A percentile compares a stretch with the other conserved stretches of the same genome.
Evolutionary conservation across 2,797 vertebrate genomes (phyloP).

Genomic region (Myotis myotis): DNA sequence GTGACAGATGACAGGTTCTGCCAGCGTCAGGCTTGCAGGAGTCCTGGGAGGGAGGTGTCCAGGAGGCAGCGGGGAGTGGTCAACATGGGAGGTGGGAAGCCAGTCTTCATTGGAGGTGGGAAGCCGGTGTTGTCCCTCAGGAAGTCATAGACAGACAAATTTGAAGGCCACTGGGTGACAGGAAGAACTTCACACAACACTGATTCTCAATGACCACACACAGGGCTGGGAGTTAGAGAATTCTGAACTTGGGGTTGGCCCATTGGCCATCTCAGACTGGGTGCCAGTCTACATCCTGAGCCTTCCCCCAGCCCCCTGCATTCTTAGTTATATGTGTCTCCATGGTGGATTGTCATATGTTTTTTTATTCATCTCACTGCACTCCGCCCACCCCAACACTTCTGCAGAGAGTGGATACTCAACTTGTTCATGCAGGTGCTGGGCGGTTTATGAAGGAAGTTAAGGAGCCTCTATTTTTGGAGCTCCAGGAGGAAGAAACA

Average conservation of each 20-base stretch:
- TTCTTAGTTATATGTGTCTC: rapidly evolving
- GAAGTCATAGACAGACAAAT: background rate
- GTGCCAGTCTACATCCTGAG: background rate
- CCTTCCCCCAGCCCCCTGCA: background rate
- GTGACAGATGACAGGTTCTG: background rate
- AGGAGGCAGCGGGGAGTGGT: background rate
- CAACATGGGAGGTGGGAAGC: background rate
- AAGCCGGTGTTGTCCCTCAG: background rate
- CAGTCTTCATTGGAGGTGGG: background rate
- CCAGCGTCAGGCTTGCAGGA: background rate
- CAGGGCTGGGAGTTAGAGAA: background rate
- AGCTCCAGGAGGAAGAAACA: background rate
- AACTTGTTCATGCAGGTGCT: rapidly evolving
- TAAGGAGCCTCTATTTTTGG: background rate
- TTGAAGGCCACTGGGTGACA: background rate
- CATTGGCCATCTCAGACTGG: background rate
- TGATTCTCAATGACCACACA: background rate
- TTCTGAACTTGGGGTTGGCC: background rate
- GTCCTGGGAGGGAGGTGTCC: background rate
- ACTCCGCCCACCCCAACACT: background rate
- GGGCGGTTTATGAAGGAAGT: background rate
- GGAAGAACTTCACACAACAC: background rate
- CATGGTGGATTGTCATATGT: background rate
- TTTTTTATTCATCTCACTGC: background rate
- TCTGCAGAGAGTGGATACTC: background rate